Evolutionary conservation across 2,888 invertebrate genomes (phyloP).

Genomic region (Coleophora deauratella): DNA sequence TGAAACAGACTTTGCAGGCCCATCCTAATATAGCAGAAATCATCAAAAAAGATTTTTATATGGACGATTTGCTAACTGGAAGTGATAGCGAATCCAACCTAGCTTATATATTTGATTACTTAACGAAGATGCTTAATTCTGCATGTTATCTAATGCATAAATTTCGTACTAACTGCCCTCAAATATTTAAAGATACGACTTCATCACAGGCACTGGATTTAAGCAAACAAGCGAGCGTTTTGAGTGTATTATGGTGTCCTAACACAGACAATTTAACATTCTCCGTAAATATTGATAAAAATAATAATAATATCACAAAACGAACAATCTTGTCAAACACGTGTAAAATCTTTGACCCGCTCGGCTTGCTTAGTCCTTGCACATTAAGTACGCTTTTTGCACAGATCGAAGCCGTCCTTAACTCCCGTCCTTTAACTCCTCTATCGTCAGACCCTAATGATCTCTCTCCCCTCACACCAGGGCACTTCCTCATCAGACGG

Average conservation of each 20-base stretch:
- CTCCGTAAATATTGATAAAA: slow-evolving; percentile 1
- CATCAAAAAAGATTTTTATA: no score
- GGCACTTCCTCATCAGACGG: slow-evolving; percentile 18
- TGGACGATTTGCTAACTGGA: no score
- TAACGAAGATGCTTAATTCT: slow-evolving; percentile 5
- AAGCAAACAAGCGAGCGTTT: background rate
- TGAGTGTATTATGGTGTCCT: slow-evolving; percentile 12
- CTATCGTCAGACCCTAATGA: no score
- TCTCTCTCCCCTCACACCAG: no score
- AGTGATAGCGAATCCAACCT: no score
- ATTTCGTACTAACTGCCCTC: slow-evolving; percentile 14
- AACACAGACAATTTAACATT: slow-evolving; percentile 12
- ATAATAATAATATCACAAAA: slow-evolving; percentile 8
- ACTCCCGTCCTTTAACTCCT: no score
- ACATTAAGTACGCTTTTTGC: no score
- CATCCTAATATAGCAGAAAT: background rate
- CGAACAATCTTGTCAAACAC: slow-evolving; percentile 15
- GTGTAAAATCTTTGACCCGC: slow-evolving; percentile 5
- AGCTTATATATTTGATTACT: slow-evolving; percentile 1
- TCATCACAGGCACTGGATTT: slow-evolving; percentile 1
- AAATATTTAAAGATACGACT: slow-evolving; percentile 4
- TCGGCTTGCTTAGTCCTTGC: no score
- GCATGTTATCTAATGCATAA: slow-evolving; percentile 16
- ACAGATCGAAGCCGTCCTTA: slow-evolving; percentile 2
- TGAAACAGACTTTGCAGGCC: no score